A percentile compares a stretch with the other conserved stretches of the same genome.
Evolutionary conservation across 2,888 invertebrate genomes (phyloP).

Genomic region (Balanococcus diminutus): DNA sequence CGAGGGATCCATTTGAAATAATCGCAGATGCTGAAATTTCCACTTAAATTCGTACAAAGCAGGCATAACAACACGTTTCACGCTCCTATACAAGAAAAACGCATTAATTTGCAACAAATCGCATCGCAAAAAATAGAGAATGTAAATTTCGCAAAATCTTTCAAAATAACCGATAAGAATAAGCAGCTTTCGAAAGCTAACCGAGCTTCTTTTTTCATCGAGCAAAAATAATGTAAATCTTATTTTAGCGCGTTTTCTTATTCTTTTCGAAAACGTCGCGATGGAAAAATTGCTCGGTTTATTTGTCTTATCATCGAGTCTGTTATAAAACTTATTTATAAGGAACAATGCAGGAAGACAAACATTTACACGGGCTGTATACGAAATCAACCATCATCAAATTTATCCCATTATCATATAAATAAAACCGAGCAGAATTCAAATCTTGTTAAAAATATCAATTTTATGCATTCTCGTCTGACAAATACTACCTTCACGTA

Average conservation of each 20-base stretch:
- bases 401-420: conserved; percentile 8
- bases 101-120: conserved; percentile 31
- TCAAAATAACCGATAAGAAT: conserved; percentile 13
- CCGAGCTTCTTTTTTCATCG: background rate
- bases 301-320: conserved; percentile 1
- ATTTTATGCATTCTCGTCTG: background rate
- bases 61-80: conserved; percentile 26
- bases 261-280: background rate
- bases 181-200: background rate
- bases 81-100: conserved; percentile 34
- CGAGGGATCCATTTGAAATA: conserved; percentile 15
- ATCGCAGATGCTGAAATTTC: background rate
- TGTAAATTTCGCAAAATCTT: conserved; percentile 21
- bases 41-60: conserved; percentile 31
- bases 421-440: background rate
- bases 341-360: conserved; percentile 13
- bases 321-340: no score
- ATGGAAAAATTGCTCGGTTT: background rate
- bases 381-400: conserved; percentile 12
- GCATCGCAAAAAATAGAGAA: background rate
- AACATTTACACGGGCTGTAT: background rate
- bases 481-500: background rate
- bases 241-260: background rate
- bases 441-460: conserved; percentile 15
- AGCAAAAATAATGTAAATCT: background rate